Evolutionary conservation across 2,797 vertebrate genomes (phyloP), one percentile per base, ranked within the genome.

Genomic region (Melopsittacus undulatus): DNA sequence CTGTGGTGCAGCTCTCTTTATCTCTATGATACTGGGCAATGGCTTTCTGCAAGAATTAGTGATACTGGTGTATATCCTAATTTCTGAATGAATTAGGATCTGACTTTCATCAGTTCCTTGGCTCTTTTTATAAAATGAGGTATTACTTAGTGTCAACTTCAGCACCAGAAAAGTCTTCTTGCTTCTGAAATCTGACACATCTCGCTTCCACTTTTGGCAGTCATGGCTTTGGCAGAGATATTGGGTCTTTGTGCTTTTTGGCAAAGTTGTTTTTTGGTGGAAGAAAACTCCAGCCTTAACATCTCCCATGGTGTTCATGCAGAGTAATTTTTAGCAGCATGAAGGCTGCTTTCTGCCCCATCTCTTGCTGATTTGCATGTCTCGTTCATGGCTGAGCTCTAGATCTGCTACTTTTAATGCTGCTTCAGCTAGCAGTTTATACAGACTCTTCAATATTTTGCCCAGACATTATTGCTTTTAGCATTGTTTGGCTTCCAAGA

Each of bases 401-500:
- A 8, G 34, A 15, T 61, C 51, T 73, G 22, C 49, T 38, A 43
- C 62, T 86, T 91, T 74, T 57, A 23, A 30, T 59, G 36, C 42
- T 83, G n/a, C 18, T 68, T 91, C 13, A n/a, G 36, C 52, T 95
- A 66, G 69, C 49, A 82, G 20, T 32, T 85, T 76, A 57, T 61
- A 59, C 6, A 78, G 54, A 40, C 49, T 91, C 85, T 77, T 83
- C 73, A 88, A 66, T 69, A 83, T 67, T 80, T 89, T 79, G 66
- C 23, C 29, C 38, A 90, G 77, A 57, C 62, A 67, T 83, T 90
- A 87, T 74, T 0, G 0, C 48, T 83, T 52, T 88, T 54, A 89
- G 52, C 52, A 52, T 32, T 70, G 66, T 46, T 38, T 80, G 48
- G 29, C 38, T 92, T 90, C 69, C 67, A 87, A 78, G 69, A 91